Base-by-base conservation (phyloP, 2,888 invertebrate species). In the Oxycera nigricornis region DNA sequence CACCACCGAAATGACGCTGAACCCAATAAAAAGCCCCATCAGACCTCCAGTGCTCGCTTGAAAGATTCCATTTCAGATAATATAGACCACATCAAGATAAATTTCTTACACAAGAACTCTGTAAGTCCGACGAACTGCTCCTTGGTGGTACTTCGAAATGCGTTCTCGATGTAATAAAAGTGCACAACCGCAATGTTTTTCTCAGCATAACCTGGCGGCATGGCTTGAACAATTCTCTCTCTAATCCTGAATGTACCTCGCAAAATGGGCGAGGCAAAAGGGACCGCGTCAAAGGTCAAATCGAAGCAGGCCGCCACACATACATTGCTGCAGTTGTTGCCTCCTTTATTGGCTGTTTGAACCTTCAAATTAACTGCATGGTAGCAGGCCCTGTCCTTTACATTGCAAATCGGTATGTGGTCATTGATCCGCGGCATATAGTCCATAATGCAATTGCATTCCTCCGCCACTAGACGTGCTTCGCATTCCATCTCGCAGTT, bases 401-500 rank as follows among this genome's bases (percentile, higher is more conserved):
- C 90, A 4, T 91, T 91, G 81, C 94, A 94, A 57, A 92, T 89
- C 35, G 88, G 87, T 0, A 91, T 90, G 11, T 89, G 87, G 76
- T 87, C 87, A 77, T 90, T 89, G 82, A 92, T 91, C 90, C 81
- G 84, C n/a, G 86, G 87, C 81, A 83, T 82, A 65, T 81, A 83
- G 77, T 80, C 82, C 7, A 80, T 78, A 20, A 83, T 79, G 73
- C 82, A 85, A 30, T 80, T 81, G 73, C 84, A 84, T 75, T 81
- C 79, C n/a, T 80, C 73, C 26, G 88, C 83, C 75, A 91, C 85
- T 79, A 92, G 90, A 78, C 89, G 89, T 0, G 93, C 91, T 82
- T 92, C 90, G 82, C 94, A 94, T 83, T 94, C 94, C 85, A 92
- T 88, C 81, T 91, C 89, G 81, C 94, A 94, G 82, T 94, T 94